phyloP scores from a whole-genome alignment of 2,113 vertebrate genomes.

The Heterotilapia buettikoferi region DNA sequence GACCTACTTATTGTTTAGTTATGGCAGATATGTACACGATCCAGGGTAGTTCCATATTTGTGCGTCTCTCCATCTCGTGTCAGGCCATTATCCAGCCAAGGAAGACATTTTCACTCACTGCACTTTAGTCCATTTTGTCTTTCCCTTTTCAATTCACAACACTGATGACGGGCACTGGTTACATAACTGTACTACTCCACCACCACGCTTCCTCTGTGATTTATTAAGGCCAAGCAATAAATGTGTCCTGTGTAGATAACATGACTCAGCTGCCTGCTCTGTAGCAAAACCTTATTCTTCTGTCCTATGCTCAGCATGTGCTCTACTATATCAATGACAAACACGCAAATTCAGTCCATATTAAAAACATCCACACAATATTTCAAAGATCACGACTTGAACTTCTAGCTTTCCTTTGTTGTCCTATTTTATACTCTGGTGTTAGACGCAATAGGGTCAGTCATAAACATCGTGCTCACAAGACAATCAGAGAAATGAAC shows the following conservation, averaged over 20 bases:
- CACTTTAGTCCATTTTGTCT: constrained; percentile 34
- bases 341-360: not conserved
- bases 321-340: not conserved
- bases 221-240: constrained; percentile 57
- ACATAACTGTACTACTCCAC: constrained; percentile 69
- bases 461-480: not conserved
- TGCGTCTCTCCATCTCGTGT: not conserved
- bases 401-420: not conserved
- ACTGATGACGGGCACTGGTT: constrained; percentile 49
- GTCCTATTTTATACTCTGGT: not conserved
- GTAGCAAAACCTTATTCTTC: not conserved
- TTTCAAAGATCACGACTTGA: not conserved
- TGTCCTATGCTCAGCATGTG: not conserved
- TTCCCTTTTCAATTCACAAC: constrained; percentile 32
- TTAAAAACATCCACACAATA: not conserved
- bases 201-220: constrained; percentile 44
- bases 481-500: not conserved
- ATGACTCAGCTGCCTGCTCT: constrained; percentile 47
- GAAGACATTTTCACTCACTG: constrained; percentile 32
- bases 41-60: not conserved
- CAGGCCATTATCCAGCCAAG: not conserved
- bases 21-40: not conserved
- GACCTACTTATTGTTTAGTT: not conserved
- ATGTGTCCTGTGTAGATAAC: constrained; percentile 50
- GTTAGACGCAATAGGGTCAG: not conserved